A percentile compares a stretch with the other conserved stretches of the same genome.
These are phyloP conservation scores for Andrena camellia DNA, from an alignment of 2,888 invertebrate species.

Conservation along the genomic window DNA sequence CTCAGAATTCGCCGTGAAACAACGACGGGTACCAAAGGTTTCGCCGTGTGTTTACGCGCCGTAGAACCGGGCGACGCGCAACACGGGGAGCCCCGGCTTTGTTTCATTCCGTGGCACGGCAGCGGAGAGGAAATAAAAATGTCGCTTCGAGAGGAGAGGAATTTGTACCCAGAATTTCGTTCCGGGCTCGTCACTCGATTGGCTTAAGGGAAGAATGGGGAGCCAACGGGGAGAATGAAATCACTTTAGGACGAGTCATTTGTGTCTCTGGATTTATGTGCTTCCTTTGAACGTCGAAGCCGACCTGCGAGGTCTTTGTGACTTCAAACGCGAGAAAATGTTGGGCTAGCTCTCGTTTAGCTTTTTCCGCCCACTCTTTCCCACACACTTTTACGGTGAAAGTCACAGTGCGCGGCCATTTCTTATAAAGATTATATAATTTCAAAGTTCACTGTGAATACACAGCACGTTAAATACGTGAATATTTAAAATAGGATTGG, in stretches of 20 bases:
- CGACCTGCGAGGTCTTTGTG: slow-evolving; percentile 8
- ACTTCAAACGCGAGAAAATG: slow-evolving; percentile 1
- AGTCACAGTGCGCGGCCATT: too few species aligned
- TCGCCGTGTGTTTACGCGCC: slow-evolving; percentile 50
- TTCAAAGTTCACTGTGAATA: too few species aligned
- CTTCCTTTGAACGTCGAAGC: slow-evolving; percentile 41
- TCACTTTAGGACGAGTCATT: slow-evolving; percentile 54
- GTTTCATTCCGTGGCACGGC: slow-evolving; percentile 35
- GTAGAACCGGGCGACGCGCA: slow-evolving; percentile 27
- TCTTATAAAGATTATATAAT: too few species aligned
- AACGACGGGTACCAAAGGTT: slow-evolving; percentile 32
- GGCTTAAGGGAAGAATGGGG: slow-evolving; percentile 44
- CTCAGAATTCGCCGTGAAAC: slow-evolving; percentile 63
- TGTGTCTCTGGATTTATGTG: slow-evolving; percentile 48
- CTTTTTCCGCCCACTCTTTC: not conserved
- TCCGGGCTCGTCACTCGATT: slow-evolving; percentile 40
- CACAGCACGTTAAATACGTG: too few species aligned
- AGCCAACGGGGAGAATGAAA: slow-evolving; percentile 34
- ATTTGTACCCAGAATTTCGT: slow-evolving; percentile 46
- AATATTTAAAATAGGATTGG: too few species aligned
- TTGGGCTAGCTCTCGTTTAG: not conserved
- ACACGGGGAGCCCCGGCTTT: slow-evolving; percentile 32
- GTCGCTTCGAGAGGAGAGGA: slow-evolving; percentile 20
- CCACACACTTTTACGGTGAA: too few species aligned
- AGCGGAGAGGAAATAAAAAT: slow-evolving; percentile 20